Conservation (phyloP, 2,888 invertebrate species). For the Tolmerus cingulatus region DNA sequence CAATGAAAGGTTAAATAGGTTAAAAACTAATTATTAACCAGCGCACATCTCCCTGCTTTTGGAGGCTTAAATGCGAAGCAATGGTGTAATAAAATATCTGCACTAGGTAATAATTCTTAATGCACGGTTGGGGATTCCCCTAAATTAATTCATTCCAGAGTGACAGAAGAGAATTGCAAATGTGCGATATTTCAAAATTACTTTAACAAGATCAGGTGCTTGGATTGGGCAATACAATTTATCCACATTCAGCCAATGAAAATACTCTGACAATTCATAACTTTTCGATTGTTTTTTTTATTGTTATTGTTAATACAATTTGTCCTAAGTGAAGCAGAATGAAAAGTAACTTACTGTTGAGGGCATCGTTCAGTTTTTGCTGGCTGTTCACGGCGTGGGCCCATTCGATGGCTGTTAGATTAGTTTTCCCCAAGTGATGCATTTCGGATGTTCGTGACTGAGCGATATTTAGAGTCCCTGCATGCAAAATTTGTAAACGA, state of each 20-base stretch:
- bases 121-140: not conserved
- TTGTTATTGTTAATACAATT: not conserved
- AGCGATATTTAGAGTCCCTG: not conserved
- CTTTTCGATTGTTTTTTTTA: not conserved
- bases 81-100: not conserved
- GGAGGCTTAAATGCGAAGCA: not conserved
- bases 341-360: slow-evolving; percentile 65
- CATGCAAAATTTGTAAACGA: slow-evolving; percentile 13
- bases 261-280: not conserved
- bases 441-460: not conserved
- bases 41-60: not conserved
- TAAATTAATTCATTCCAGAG: not conserved
- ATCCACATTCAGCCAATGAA: not conserved
- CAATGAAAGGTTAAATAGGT: not conserved
- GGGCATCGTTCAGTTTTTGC: slow-evolving; percentile 68
- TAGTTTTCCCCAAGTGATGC: slow-evolving; percentile 57
- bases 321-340: not conserved
- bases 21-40: not conserved
- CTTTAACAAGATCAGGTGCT: not conserved
- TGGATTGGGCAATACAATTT: too few relatives aligned
- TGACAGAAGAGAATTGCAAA: not conserved
- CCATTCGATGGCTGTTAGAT: slow-evolving; percentile 81
- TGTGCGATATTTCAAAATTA: not conserved
- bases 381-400: slow-evolving; percentile 85
- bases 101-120: not conserved